phyloP scores from a whole-genome alignment of 2,888 invertebrate genomes.

The Macaria liturata region DNA sequence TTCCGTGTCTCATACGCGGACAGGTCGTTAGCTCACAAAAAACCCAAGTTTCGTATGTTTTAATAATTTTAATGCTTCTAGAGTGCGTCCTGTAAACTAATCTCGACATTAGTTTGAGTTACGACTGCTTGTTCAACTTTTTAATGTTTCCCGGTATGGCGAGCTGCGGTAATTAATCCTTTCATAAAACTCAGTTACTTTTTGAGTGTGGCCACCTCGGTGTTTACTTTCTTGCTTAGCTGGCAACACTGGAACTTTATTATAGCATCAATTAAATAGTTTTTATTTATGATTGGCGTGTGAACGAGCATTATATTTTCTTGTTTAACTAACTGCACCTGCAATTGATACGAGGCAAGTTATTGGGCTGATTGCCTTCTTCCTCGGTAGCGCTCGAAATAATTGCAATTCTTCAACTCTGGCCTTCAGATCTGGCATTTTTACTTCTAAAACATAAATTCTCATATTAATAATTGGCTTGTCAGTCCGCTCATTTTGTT shows the following conservation, averaged over 20 bases:
- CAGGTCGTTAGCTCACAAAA: constrained; percentile 63
- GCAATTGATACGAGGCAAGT: constrained; percentile 27
- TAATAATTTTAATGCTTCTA: constrained; percentile 70
- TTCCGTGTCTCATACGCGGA: constrained; percentile 55
- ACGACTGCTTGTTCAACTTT: constrained; percentile 56
- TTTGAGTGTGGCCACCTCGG: constrained; percentile 49
- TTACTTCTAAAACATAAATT: constrained; percentile 20
- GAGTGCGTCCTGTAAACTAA: constrained; percentile 55
- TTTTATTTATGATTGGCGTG: constrained; percentile 70
- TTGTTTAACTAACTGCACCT: constrained; percentile 11
- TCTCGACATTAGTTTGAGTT: constrained; percentile 55
- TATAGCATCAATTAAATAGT: constrained; percentile 62
- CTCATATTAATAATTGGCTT: constrained; percentile 28
- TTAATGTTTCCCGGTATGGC: constrained; percentile 68
- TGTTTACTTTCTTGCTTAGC: constrained; percentile 57
- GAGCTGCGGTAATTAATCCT: constrained; percentile 63
- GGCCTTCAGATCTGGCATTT: constrained; percentile 13
- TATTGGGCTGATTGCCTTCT: constrained; percentile 9
- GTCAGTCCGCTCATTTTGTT: constrained; percentile 37
- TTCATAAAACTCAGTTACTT: constrained; percentile 57
- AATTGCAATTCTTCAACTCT: constrained; percentile 23
- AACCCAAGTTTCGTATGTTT: constrained; percentile 57
- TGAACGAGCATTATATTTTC: constrained; percentile 50
- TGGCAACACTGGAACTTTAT: constrained; percentile 55
- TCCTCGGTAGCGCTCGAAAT: constrained; percentile 16